Evolutionary conservation across 2,797 vertebrate species (phyloP), one percentile per base, ranked within the genome.

Genomic region (Rhincodon typus): DNA sequence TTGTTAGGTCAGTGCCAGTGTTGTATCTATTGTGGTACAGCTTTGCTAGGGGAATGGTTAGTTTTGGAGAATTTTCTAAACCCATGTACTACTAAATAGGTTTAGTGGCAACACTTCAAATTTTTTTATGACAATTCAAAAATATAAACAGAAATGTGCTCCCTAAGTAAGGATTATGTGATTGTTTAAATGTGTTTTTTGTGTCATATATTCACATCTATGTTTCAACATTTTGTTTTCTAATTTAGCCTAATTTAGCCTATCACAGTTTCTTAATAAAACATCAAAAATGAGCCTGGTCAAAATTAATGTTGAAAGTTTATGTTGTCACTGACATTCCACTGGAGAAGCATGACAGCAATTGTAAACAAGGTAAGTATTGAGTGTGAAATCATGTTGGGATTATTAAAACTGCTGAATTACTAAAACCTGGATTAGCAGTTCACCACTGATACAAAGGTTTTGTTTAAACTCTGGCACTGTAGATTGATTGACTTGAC

Each of bases 321-420:
- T n/a, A 91, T 66, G 38, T n/a, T 38, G 3, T 62, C 53, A 66
- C 34, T 38, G 62, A 67, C 19, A 66, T 93, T 87, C 84, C 25
- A 67, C 62, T 90, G 53, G 34, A 67, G 67, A 93, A 38, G 2
- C 62, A 21, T 34, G 53, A 30, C 53, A 90, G 27, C 13, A 30
- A 17, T 62, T 62, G 87, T 62, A 30, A 90, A 62, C 57, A n/a
- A 57, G 79, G 19, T 90, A 53, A 62, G 6, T 30, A 53, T 62
- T n/a, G 62, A 7, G 67, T 38, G 53, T 6, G 87, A 90, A 90
- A 34, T 27, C 87, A 15, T 62, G 53, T 62, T 90, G 53, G 79
- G 46, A 57, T 90, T 90, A n/a, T 90, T 93, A 67, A 93, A 67
- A 93, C 62, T 93, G 62, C 90, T 93, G 90, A 66, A 38, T 93